These are phyloP conservation scores for Philereme vetulata DNA, from an alignment of 2,888 invertebrate species.

Conservation along the genomic window DNA sequence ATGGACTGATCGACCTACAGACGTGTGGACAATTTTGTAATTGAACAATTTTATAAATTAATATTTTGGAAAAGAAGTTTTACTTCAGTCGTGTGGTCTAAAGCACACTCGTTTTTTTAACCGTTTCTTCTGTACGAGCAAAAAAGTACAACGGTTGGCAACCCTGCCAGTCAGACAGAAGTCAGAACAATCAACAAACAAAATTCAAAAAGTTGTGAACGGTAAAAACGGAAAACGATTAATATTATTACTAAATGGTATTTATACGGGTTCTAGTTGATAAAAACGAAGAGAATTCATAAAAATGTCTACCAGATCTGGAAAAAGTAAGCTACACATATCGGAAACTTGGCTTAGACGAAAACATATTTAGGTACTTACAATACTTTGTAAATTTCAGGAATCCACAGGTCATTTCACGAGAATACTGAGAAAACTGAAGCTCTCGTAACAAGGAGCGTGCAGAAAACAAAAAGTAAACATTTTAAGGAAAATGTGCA, in stretches of 20 bases:
- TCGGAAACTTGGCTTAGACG: background rate
- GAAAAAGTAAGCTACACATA: conserved; percentile 64
- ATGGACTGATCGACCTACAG: too few relatives aligned
- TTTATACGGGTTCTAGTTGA: background rate
- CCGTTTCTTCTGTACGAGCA: too few relatives aligned
- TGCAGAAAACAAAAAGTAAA: conserved; percentile 60
- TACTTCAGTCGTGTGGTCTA: too few relatives aligned
- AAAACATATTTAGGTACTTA: background rate
- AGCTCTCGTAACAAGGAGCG: conserved; percentile 46
- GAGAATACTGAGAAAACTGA: conserved; percentile 40
- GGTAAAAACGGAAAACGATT: conserved; percentile 44
- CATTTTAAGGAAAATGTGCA: conserved; percentile 55
- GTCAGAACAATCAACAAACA: background rate
- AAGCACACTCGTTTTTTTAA: too few relatives aligned
- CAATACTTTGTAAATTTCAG: conserved; percentile 50
- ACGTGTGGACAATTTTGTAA: too few relatives aligned
- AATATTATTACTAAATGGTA: conserved; percentile 32
- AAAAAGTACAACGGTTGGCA: too few relatives aligned
- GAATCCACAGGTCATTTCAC: conserved; percentile 58
- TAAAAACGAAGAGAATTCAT: background rate
- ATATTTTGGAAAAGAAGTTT: too few relatives aligned
- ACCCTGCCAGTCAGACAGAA: too few relatives aligned
- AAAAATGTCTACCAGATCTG: conserved; percentile 73
- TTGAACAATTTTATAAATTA: too few relatives aligned
- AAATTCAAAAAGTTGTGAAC: conserved; percentile 44